Base-by-base conservation (phyloP, 2,888 invertebrate genomes). In the Ellobium chinense region DNA sequence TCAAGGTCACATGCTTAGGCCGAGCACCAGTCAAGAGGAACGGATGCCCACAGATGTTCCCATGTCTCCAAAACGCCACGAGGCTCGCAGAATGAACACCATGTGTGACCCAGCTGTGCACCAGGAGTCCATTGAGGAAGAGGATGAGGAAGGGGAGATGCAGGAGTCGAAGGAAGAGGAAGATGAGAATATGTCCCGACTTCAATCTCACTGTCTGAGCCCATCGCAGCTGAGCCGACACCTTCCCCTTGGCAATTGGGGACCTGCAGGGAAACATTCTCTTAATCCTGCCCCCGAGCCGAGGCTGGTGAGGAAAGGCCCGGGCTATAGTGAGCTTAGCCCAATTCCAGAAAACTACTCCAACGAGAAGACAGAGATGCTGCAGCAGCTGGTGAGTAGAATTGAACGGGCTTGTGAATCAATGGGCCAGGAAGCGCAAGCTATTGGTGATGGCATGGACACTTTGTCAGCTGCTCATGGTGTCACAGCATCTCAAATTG, bases 281-380 rank as follows among this genome's bases (percentile, higher is more conserved):
- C 78, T 72, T n/a, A 72, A 58, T 14, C 14, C 29, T 60, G 39
- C 73, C 31, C 73, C 69, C 27, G 60, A 60, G 3, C 12, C 37
- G 21, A 39, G 34, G 36, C 63, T 82, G 46, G 68, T 89, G 63
- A 86, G 87, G 77, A 82, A 89, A n/a, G 91, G 90, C 29, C 91
- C 91, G 2, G 91, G 90, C 4, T 90, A 86, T 79, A 89, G 89
- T 83, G 88, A 90, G 27, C 80, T 91, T 31, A 85, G 87, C 58
- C 86, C 84, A 1, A 82, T 84, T 7, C 75, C 81, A 31, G 75
- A 83, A 1, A 89, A 89, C 70, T 77, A 65, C 9, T 82, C 85
- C 18, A 89, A 88, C 75, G 69, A 85, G 12, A 86, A 85, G 54
- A 72, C 86, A 1, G 87, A 89, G 34, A 81, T 87, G 82, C 85